Conservation (phyloP, 1,140 invertebrate species). For the Ruditapes philippinarum region DNA sequence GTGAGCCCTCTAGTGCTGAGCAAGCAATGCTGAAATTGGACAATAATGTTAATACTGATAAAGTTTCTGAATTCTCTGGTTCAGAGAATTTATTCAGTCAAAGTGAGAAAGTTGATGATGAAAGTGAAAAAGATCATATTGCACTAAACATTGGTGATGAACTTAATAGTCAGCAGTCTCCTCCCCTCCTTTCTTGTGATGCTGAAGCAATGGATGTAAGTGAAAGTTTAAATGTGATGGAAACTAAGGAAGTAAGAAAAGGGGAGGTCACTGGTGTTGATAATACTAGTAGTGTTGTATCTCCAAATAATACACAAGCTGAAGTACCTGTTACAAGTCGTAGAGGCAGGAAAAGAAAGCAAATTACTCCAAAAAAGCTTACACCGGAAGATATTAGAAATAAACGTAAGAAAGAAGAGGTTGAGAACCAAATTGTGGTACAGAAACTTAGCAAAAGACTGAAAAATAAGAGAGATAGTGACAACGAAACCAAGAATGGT, state of each 20-base stretch:
- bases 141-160: background rate
- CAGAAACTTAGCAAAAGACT: slow-evolving; percentile 31
- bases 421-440: slow-evolving; percentile 32
- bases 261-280: background rate
- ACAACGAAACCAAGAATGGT: no score
- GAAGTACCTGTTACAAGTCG: background rate
- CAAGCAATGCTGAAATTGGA: background rate
- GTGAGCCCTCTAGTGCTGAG: background rate
- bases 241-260: background rate
- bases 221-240: background rate
- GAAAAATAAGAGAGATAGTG: slow-evolving; percentile 37
- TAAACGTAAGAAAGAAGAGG: slow-evolving; percentile 33
- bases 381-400: slow-evolving; percentile 41
- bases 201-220: background rate
- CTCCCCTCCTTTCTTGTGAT: background rate
- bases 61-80: background rate
- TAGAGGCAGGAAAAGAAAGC: slow-evolving; percentile 74
- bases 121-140: background rate
- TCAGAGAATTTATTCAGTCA: slow-evolving; percentile 26
- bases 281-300: background rate
- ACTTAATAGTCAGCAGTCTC: no score
- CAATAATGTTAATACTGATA: background rate
- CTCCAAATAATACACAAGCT: background rate
- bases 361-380: slow-evolving; percentile 72
- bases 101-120: background rate